These are phyloP conservation scores for Thamnophis sirtalis DNA, from an alignment of 2,113 vertebrate genomes.

Conservation along the genomic window DNA sequence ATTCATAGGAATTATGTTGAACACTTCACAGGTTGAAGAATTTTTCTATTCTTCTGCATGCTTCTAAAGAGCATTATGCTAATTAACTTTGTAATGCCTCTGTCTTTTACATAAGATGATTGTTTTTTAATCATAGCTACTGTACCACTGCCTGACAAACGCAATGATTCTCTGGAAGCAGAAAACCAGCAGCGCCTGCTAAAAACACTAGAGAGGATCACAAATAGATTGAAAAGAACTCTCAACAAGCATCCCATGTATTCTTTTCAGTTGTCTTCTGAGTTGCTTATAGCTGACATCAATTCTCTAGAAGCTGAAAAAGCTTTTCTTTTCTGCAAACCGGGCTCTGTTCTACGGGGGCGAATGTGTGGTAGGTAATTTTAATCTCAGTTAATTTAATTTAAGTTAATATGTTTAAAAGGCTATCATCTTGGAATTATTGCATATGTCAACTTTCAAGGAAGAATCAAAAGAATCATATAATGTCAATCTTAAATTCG, in stretches of 20 bases:
- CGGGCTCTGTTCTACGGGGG: constrained; percentile 89
- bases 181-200: constrained; percentile 91
- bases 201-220: constrained; percentile 86
- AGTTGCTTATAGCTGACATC: constrained; percentile 87
- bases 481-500: constrained; percentile 14
- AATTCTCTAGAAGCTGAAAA: constrained; percentile 87
- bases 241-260: constrained; percentile 86
- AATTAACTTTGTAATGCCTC: constrained; percentile 21
- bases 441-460: background rate
- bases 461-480: background rate
- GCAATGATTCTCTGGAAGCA: constrained; percentile 89
- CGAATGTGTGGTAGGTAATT: constrained; percentile 91
- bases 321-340: constrained; percentile 87
- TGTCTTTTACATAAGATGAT: constrained; percentile 17
- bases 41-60: background rate
- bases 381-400: background rate
- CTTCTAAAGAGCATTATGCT: background rate
- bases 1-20: background rate
- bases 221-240: constrained; percentile 87
- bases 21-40: background rate
- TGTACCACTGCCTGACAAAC: constrained; percentile 87
- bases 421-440: background rate
- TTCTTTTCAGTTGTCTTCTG: constrained; percentile 86
- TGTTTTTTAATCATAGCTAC: constrained; percentile 82
- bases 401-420: background rate